Evolutionary conservation across 2,888 invertebrate species (phyloP), one percentile per base, ranked within the genome.

Genomic region (Allophyes oxyacanthae): DNA sequence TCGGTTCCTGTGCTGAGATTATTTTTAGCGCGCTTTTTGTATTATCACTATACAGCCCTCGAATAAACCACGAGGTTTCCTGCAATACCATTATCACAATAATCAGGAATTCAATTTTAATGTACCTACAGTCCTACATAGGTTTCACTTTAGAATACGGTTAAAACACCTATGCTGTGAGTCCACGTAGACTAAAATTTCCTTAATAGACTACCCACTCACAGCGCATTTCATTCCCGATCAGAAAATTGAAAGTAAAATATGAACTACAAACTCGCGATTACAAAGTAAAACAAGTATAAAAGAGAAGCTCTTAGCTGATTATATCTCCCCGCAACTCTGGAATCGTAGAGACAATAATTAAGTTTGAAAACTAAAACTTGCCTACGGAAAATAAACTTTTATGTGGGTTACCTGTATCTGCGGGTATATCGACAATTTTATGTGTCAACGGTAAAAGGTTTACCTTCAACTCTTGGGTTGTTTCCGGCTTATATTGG

Each of bases 331-430:
- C 20, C 49, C 11, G 13, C 28, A 42, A 53, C 45, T 63, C 14
- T 25, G 26, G 52, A 63, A 15, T 30, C 32, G 42, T 41, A 9
- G 51, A 40, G 64, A 70, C 42, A 70, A 50, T 63, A 70, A 66
- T 64, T 57, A 45, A 56, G 49, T 66, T 66, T 36, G 5, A 32
- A 55, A 66, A 69, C 57, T 49, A 52, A 62, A 55, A 44, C 28
- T 44, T 14, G 11, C 37, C 33, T 10, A 33, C 28, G 37, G 42
- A 15, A 51, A 54, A 56, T 30, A 34, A 48, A 52, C 33, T 69
- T 44, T 49, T 56, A 30, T 52, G 6, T 42, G 26, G 5, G 10
- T 15, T 28, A 59, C 43, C 43, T 59, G 40, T 43, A n/a, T 40
- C 40, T 44, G 4, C 14, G 10, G 30, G 30, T 32, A 32, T 32